A percentile compares a stretch with the other conserved stretches of the same genome.
These are phyloP conservation scores for Boulengeromyrus knoepffleri DNA, from an alignment of 2,113 vertebrate species.

Conservation along the genomic window DNA sequence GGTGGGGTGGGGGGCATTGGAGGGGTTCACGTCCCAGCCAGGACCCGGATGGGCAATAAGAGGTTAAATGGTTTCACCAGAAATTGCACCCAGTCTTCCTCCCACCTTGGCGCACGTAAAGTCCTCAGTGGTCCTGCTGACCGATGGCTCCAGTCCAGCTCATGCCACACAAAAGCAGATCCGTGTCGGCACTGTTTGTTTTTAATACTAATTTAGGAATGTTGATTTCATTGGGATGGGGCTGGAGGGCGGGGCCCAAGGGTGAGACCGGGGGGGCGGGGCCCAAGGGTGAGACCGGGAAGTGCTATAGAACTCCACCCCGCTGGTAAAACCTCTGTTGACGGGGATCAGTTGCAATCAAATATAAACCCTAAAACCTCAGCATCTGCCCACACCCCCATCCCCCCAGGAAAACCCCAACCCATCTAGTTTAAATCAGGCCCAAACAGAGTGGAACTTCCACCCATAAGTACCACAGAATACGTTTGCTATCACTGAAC, in stretches of 20 bases:
- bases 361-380: conserved; percentile 14
- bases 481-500: background rate
- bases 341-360: background rate
- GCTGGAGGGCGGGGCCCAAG: background rate
- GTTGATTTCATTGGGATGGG: background rate
- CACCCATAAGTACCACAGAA: background rate
- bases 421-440: background rate
- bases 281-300: background rate
- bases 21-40: background rate
- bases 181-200: background rate
- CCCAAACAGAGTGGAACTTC: background rate
- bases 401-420: background rate
- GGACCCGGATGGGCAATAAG: background rate
- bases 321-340: background rate
- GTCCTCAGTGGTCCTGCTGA: background rate
- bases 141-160: too few species aligned
- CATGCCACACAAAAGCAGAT: background rate
- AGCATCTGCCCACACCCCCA: background rate
- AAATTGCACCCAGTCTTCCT: background rate
- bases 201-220: background rate
- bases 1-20: background rate
- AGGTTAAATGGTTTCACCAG: background rate
- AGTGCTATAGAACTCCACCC: background rate
- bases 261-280: background rate
- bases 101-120: too few species aligned